phyloP scores from a whole-genome alignment of 2,797 vertebrate species.

The Erethizon dorsatum region DNA sequence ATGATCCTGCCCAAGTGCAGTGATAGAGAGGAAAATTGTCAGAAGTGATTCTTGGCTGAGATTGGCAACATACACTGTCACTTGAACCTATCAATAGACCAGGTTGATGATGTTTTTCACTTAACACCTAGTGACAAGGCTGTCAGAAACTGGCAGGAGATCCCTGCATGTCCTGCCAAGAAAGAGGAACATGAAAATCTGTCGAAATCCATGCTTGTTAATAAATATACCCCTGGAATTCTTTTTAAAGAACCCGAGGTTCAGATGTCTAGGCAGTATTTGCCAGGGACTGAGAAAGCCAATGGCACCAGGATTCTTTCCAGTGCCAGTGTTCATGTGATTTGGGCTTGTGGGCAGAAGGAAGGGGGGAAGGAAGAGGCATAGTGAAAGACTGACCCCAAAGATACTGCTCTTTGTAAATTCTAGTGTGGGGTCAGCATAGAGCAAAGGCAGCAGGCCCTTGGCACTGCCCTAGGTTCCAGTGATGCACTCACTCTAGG shows the following conservation, averaged over 20 bases:
- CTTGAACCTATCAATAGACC: conserved; percentile 84
- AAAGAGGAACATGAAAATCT: conserved; percentile 84
- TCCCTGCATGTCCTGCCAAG: conserved; percentile 78
- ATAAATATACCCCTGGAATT: conserved; percentile 84
- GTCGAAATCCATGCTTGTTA: conserved; percentile 81
- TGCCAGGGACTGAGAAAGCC: conserved; percentile 67
- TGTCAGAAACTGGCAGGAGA: conserved; percentile 86
- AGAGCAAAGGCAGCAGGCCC: background rate
- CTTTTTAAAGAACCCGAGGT: conserved; percentile 77
- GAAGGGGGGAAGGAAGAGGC: background rate
- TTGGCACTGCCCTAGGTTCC: too few relatives aligned
- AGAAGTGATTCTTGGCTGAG: conserved; percentile 82
- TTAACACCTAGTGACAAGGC: conserved; percentile 84
- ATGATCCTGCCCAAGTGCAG: background rate
- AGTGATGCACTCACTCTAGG: background rate
- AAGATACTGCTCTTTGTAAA: background rate
- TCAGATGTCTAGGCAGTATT: conserved; percentile 67
- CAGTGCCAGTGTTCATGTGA: background rate
- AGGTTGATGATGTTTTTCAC: conserved; percentile 84
- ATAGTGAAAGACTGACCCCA: background rate
- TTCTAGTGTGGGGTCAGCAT: background rate
- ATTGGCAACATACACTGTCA: conserved; percentile 81
- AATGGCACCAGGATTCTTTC: background rate
- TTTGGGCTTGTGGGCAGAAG: background rate
- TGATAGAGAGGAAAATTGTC: conserved; percentile 76